Percentiles rank a stretch among this genome's conserved stretches.
Evolutionary conservation across 2,113 vertebrate species (phyloP).

Genomic region (Caranx melampygus): DNA sequence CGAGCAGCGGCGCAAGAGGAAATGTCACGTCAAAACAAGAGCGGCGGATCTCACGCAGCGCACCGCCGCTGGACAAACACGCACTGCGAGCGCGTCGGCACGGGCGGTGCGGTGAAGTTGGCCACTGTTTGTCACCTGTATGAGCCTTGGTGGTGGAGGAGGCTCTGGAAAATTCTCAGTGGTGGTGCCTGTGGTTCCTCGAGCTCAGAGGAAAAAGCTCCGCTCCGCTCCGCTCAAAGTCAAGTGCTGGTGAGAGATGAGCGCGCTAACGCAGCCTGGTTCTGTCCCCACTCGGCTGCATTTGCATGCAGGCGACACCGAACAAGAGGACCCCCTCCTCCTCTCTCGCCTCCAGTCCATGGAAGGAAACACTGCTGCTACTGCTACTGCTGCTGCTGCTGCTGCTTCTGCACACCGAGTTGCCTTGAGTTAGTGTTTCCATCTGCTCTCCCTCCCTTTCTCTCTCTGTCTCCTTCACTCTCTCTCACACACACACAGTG

Average conservation of each 20-base stretch:
- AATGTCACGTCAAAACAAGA: conserved; percentile 51
- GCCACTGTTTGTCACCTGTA: conserved; percentile 65
- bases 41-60: conserved; percentile 29
- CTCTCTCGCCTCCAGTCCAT: conserved; percentile 5
- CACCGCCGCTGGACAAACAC: conserved; percentile 26
- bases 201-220: background rate
- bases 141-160: conserved; percentile 38
- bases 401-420: conserved; percentile 54
- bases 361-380: conserved; percentile 20
- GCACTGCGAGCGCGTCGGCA: conserved; percentile 32
- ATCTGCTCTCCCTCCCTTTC: conserved; percentile 31
- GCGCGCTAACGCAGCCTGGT: conserved; percentile 8
- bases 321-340: conserved; percentile 32
- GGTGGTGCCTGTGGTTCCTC: background rate
- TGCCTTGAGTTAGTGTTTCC: conserved; percentile 51
- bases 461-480: conserved; percentile 4
- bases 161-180: conserved; percentile 15
- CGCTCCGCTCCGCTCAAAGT: conserved; percentile 18
- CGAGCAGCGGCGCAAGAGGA: conserved; percentile 25
- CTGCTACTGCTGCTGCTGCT: conserved; percentile 41
- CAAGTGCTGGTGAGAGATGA: conserved; percentile 27
- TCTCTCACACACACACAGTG: conserved; percentile 14
- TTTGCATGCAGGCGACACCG: conserved; percentile 54
- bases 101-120: conserved; percentile 39
- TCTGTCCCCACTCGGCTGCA: conserved; percentile 24